Conservation (phyloP, 2,888 invertebrate genomes). For the Nemapogon koenigi region DNA sequence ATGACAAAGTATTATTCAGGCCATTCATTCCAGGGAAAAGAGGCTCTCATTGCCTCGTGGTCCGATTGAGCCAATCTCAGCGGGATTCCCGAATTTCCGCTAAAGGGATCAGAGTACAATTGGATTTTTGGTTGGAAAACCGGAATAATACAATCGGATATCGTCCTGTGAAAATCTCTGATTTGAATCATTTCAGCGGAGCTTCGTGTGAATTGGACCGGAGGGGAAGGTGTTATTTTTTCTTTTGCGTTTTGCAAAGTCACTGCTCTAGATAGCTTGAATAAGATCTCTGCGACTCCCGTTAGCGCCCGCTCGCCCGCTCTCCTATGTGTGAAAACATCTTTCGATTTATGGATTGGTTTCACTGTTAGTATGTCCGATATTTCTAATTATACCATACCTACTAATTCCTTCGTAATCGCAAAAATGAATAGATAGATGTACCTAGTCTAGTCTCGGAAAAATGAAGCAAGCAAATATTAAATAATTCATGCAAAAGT, state of each 20-base stretch:
- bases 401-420: too few relatives aligned
- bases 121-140: constrained; percentile 63
- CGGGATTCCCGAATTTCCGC: constrained; percentile 50
- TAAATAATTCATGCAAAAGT: too few relatives aligned
- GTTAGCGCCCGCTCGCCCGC: not conserved
- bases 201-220: constrained; percentile 47
- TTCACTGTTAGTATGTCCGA: not conserved
- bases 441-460: too few relatives aligned
- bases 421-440: too few relatives aligned
- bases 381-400: not conserved
- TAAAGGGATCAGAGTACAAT: constrained; percentile 56
- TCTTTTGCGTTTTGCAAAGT: constrained; percentile 30
- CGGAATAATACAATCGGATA: constrained; percentile 63
- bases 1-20: constrained; percentile 62
- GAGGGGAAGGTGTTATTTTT: constrained; percentile 38
- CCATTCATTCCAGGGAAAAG: constrained; percentile 41
- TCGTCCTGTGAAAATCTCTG: constrained; percentile 56
- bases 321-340: not conserved
- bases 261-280: constrained; percentile 24
- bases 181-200: constrained; percentile 58
- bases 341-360: not conserved
- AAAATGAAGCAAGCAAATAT: too few relatives aligned
- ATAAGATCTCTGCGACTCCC: constrained; percentile 24
- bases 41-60: constrained; percentile 11
- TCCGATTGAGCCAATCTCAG: constrained; percentile 56